These are phyloP conservation scores for Whitmania pigra DNA, from an alignment of 1,140 invertebrate species.

Conservation along the genomic window DNA sequence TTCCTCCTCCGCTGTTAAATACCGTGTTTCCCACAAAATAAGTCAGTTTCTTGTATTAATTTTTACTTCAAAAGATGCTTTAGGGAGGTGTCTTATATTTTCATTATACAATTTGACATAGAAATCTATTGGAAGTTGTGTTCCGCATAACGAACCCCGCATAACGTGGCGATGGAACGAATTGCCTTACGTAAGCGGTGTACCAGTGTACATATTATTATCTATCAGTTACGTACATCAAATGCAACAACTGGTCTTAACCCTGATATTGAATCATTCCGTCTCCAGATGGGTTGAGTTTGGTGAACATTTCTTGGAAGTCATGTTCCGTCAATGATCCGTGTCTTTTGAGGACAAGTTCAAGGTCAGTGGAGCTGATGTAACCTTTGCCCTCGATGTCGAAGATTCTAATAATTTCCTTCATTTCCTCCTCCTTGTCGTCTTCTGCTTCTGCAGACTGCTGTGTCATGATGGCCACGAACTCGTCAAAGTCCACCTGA, in stretches of 20 bases:
- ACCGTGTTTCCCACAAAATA: no score
- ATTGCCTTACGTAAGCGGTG: no score
- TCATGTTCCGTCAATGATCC: background rate
- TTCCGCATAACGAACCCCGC: no score
- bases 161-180: no score
- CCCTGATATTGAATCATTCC: slow-evolving; percentile 3
- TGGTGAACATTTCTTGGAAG: background rate
- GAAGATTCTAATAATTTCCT: background rate
- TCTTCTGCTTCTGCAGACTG: slow-evolving; percentile 17
- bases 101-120: no score
- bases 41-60: no score
- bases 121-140: no score
- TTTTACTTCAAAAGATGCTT: no score
- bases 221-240: no score
- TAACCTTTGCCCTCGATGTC: slow-evolving; percentile 13
- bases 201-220: no score
- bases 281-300: background rate
- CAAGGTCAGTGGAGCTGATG: background rate
- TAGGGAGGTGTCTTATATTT: no score
- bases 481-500: slow-evolving; percentile 94
- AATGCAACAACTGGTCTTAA: background rate
- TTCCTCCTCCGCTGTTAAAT: no score
- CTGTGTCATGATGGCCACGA: slow-evolving; percentile 89
- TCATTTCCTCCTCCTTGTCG: background rate
- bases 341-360: background rate